Evolutionary conservation across 2,797 vertebrate species (phyloP).

Genomic region (Sciaenops ocellatus): DNA sequence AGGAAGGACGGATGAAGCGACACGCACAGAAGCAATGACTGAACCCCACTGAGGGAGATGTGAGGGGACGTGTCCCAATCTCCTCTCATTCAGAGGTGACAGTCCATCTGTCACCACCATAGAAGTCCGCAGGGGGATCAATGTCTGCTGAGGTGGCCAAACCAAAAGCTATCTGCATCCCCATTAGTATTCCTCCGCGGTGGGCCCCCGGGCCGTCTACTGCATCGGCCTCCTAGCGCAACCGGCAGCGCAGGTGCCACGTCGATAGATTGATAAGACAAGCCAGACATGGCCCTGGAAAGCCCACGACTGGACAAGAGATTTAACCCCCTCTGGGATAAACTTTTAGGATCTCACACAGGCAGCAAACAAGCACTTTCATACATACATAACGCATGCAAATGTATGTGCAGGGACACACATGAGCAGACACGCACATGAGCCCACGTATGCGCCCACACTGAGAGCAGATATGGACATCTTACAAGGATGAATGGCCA

Average conservation of each 20-base stretch:
- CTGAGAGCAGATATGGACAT: conserved; percentile 69
- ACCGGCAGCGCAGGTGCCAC: conserved; percentile 72
- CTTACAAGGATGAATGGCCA: conserved; percentile 80
- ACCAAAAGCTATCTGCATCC: conserved; percentile 83
- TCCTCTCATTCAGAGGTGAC: conserved; percentile 80
- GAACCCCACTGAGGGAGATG: conserved; percentile 61
- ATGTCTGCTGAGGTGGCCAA: conserved; percentile 88
- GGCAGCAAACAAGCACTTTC: conserved; percentile 26
- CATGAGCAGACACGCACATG: not conserved
- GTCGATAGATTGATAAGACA: conserved; percentile 89
- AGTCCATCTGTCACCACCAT: conserved; percentile 81
- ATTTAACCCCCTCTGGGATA: conserved; percentile 76
- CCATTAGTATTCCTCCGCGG: conserved; percentile 85
- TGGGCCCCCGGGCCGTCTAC: conserved; percentile 61
- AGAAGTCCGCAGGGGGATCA: conserved; percentile 84
- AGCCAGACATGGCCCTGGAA: conserved; percentile 78
- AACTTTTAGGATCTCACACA: conserved; percentile 58
- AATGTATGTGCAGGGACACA: conserved; percentile 6
- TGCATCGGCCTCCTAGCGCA: conserved; percentile 52
- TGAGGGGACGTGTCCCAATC: conserved; percentile 74
- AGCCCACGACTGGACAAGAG: conserved; percentile 68
- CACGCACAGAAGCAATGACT: conserved; percentile 13
- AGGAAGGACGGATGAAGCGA: conserved; percentile 17
- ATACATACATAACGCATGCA: conserved; percentile 35
- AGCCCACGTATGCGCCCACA: conserved; percentile 27